phyloP scores from a whole-genome alignment of 64 coral and sea anemone genomes.

The Stichodactyla mertensii region DNA sequence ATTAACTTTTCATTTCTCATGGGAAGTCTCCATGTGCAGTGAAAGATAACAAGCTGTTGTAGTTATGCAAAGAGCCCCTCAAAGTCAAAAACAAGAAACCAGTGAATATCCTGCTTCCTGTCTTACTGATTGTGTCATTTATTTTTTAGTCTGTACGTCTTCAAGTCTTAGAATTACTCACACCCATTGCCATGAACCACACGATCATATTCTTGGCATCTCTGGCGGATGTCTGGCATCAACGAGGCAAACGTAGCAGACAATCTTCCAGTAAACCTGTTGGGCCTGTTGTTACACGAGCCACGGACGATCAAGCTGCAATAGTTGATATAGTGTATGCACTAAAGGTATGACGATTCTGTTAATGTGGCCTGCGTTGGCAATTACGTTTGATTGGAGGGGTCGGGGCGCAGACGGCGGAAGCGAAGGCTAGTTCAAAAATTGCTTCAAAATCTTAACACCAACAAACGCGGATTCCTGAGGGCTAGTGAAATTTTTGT shows the following conservation, averaged over 20 bases:
- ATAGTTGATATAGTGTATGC: conserved; percentile 83
- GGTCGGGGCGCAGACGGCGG: too few species aligned
- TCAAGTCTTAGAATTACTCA: conserved; percentile 80
- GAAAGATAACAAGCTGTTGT: too few species aligned
- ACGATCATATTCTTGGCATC: conserved; percentile 93
- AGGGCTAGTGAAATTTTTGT: too few species aligned
- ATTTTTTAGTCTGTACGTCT: conserved; percentile 68
- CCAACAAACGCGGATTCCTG: too few species aligned
- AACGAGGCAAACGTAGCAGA: conserved; percentile 49
- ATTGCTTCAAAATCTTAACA: too few species aligned
- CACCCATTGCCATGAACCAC: conserved; percentile 87
- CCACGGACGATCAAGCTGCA: conserved; percentile 75
- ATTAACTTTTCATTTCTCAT: not conserved
- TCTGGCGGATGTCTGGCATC: conserved; percentile 93
- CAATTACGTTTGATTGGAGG: too few species aligned
- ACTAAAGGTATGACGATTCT: conserved; percentile 46
- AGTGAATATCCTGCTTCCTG: too few species aligned
- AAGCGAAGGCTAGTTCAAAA: too few species aligned
- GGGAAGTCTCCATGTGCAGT: too few species aligned
- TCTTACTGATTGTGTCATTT: not conserved
- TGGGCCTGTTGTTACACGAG: conserved; percentile 31
- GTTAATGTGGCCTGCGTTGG: not conserved
- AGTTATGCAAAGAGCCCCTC: too few species aligned
- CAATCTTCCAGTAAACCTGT: conserved; percentile 29
- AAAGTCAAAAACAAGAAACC: too few species aligned